Evolutionary conservation across 2,113 vertebrate species (phyloP).

Genomic region (Nasalis larvatus): DNA sequence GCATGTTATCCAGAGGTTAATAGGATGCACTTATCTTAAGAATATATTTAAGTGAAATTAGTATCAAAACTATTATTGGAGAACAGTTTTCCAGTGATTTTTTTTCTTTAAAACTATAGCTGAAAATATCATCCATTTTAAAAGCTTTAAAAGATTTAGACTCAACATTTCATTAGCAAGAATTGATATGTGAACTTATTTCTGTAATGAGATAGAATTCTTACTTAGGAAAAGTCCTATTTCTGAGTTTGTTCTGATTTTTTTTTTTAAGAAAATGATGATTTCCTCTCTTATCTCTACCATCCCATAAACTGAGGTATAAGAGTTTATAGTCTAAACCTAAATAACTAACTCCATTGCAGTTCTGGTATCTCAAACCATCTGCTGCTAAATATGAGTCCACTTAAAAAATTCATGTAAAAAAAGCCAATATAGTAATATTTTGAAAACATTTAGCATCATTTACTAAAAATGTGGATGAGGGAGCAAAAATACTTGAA

Average conservation of each 20-base stretch:
- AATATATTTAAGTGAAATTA: not conserved
- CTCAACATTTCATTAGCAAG: slow-evolving; percentile 48
- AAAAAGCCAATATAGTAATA: slow-evolving; percentile 82
- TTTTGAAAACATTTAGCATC: slow-evolving; percentile 81
- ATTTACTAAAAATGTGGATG: slow-evolving; percentile 80
- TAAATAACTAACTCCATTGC: slow-evolving; percentile 79
- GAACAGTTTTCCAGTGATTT: slow-evolving; percentile 16
- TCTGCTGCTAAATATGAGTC: slow-evolving; percentile 83
- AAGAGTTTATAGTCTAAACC: slow-evolving; percentile 72
- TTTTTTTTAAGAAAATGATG: slow-evolving; percentile 45
- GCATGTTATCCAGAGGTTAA: not conserved
- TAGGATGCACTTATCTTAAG: not conserved
- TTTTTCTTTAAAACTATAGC: not conserved
- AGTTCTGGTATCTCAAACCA: slow-evolving; percentile 78
- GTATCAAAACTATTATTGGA: slow-evolving; percentile 16
- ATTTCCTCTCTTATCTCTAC: slow-evolving; percentile 53
- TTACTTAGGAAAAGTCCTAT: slow-evolving; percentile 47
- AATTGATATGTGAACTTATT: slow-evolving; percentile 18
- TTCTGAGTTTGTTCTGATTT: slow-evolving; percentile 30
- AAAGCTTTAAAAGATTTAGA: not conserved
- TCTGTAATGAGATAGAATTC: not conserved
- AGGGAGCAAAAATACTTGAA: slow-evolving; percentile 79
- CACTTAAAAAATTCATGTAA: slow-evolving; percentile 81
- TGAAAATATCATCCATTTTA: slow-evolving; percentile 10
- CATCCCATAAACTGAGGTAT: slow-evolving; percentile 67